Evolutionary conservation across 2,888 invertebrate species (phyloP).

Genomic region (Troglohyphantes excavatus): DNA sequence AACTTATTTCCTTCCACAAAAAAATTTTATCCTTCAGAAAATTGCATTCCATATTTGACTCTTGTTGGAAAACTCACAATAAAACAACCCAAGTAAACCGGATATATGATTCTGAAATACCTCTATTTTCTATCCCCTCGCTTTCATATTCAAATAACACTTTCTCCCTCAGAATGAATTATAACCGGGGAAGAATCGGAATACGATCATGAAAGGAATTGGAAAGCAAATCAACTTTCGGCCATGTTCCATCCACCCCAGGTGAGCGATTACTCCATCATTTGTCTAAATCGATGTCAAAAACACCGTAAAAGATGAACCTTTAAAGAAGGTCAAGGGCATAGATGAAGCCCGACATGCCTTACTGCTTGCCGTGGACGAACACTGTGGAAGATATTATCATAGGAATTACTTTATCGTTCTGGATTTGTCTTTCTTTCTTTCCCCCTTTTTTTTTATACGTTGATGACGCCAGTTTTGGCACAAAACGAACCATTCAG

Average conservation of each 20-base stretch:
- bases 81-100: background rate
- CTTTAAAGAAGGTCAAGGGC: constrained; percentile 65
- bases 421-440: constrained; percentile 4
- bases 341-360: background rate
- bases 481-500: constrained; percentile 19
- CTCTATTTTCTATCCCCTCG: background rate
- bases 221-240: constrained; percentile 1
- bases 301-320: constrained; percentile 50
- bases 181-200: background rate
- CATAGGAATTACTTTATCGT: background rate
- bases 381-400: background rate
- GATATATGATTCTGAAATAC: background rate
- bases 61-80: too few relatives aligned
- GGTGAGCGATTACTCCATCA: background rate
- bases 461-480: background rate
- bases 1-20: too few relatives aligned
- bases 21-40: too few relatives aligned
- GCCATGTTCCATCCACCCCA: background rate
- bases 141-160: background rate
- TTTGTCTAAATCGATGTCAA: constrained; percentile 24
- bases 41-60: too few relatives aligned
- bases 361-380: background rate
- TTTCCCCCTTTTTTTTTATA: background rate
- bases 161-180: background rate
- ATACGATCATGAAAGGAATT: background rate